phyloP scores from a whole-genome alignment of 2,797 vertebrate species.

The Psittacula echo region DNA sequence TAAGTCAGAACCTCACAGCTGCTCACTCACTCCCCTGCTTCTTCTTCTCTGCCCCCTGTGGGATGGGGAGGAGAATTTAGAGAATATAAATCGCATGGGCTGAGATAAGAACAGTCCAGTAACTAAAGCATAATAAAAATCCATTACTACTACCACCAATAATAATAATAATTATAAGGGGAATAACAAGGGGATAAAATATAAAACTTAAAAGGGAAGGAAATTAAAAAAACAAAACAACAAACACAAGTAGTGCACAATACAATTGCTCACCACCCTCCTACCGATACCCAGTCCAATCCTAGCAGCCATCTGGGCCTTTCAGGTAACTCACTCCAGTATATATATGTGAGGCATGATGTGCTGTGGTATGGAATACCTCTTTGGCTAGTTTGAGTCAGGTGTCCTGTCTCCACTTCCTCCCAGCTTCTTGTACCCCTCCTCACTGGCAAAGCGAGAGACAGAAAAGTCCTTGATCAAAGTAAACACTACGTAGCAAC shows the following conservation, averaged over 20 bases:
- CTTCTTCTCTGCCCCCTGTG: background rate
- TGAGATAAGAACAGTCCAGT: background rate
- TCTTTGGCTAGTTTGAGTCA: background rate
- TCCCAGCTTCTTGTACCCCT: background rate
- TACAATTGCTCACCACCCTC: background rate
- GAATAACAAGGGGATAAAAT: background rate
- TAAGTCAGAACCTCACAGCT: background rate
- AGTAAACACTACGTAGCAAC: background rate
- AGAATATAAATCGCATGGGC: background rate
- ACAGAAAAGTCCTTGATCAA: background rate
- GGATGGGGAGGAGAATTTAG: background rate
- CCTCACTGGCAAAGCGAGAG: background rate
- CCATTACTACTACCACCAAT: background rate
- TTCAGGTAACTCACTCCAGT: background rate
- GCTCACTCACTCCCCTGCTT: background rate
- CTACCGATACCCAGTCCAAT: background rate
- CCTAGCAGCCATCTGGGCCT: background rate
- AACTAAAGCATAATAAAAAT: background rate
- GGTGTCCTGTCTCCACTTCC: background rate
- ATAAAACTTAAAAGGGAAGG: background rate
- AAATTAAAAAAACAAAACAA: background rate
- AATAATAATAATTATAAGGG: background rate
- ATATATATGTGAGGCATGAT: background rate
- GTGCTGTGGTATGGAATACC: background rate
- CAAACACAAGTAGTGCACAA: no score